Evolutionary conservation across 2,113 vertebrate genomes (phyloP), one percentile per base, ranked within the genome.

Genomic region (Antechinus flavipes): DNA sequence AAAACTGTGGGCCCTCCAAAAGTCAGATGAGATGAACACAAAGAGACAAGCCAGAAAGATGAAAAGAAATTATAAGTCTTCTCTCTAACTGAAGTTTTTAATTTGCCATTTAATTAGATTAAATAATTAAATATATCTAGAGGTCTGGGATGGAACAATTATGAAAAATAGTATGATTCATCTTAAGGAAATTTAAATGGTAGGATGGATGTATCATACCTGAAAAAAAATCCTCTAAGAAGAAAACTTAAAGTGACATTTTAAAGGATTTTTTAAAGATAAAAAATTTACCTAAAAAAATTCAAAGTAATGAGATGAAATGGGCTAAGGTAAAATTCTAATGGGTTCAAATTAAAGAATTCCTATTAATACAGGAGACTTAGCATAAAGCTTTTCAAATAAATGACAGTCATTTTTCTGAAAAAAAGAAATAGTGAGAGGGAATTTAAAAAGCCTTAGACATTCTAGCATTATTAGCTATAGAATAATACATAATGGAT

Each of bases 301-400:
- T 94, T 92, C 91, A 93, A 93, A 93, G 47, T 53, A 56, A 49
- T 91, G 52, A 90, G 53, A 94, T 95, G 25, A 91, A 94, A 95
- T 94, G 42, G 68, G 4, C n/a, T 93, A 76, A 94, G 8, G 23
- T 25, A 92, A 91, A 93, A 90, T 42, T 68, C 23, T 97, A 94
- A 93, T 91, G 91, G 52, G 35, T 30, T 7, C 22, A 96, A 93
- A 97, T 97, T 92, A 94, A 94, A 89, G 54, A 93, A 97, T 54
- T 90, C 46, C 53, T 97, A 12, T 94, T 93, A 90, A 91, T 97
- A 91, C 42, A 58, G 46, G 6, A 58, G 93, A 24, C n/a, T 12
- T 11, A 90, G 55, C 11, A 56, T 3, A 96, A 53, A 52, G 23
- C 11, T 90, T 94, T 96, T 95, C 1, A 93, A 94, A 95, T 47